A percentile compares a stretch with the other conserved stretches of the same genome.
Conservation (phyloP, 2,888 invertebrate species). For the Trachelus iudaicus region DNA sequence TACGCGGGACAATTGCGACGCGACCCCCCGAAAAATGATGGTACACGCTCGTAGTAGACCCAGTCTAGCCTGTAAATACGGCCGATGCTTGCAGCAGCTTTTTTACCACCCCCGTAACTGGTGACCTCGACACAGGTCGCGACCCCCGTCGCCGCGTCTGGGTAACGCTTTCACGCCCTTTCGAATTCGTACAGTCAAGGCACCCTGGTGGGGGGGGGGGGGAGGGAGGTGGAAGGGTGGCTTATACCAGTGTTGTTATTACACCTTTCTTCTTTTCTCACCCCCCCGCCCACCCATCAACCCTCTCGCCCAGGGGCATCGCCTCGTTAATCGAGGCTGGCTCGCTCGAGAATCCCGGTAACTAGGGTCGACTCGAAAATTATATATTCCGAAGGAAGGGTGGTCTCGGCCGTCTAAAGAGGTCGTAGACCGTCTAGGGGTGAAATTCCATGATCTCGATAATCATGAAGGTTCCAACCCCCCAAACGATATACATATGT, state of each 20-base stretch:
- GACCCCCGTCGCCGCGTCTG: background rate
- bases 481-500: background rate
- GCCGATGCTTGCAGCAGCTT: background rate
- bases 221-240: too few relatives aligned
- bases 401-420: background rate
- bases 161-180: background rate
- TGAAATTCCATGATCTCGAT: background rate
- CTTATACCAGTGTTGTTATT: background rate
- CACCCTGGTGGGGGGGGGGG: too few relatives aligned
- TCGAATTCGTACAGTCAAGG: background rate
- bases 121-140: background rate
- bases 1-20: constrained; percentile 4
- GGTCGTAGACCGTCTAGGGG: background rate
- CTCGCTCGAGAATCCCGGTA: background rate
- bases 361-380: background rate
- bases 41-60: constrained; percentile 17
- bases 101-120: background rate
- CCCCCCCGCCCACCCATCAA: background rate
- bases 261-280: too few relatives aligned
- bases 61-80: constrained; percentile 22
- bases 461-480: background rate
- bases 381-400: background rate
- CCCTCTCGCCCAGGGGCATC: background rate
- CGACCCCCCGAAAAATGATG: constrained; percentile 13
- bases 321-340: too few relatives aligned